Conservation (phyloP, 92 coral and sea anemone species). For the Porites rus region DNA sequence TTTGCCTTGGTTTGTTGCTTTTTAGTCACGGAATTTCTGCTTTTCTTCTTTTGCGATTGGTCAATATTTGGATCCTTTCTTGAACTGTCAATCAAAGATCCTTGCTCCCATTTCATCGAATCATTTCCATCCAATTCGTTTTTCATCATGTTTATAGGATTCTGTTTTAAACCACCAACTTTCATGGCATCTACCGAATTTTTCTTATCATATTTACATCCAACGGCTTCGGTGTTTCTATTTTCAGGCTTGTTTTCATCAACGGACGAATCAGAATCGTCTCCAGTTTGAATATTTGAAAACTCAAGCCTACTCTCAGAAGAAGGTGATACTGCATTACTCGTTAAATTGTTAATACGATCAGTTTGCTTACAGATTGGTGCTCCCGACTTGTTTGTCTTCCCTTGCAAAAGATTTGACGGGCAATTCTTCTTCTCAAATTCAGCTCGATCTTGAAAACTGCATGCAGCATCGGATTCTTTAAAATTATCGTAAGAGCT, state of each 20-base stretch:
- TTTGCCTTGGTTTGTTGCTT: background rate
- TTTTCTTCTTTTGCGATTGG: background rate
- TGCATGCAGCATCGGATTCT: background rate
- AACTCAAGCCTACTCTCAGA: background rate
- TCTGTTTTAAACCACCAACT: background rate
- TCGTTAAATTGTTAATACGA: background rate
- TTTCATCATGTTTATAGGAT: background rate
- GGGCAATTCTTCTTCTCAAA: background rate
- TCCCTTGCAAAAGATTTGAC: background rate
- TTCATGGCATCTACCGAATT: background rate
- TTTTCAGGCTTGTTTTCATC: background rate
- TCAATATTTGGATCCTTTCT: background rate
- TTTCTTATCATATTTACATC: background rate
- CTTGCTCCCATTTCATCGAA: background rate
- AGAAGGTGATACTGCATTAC: background rate
- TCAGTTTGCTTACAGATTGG: background rate
- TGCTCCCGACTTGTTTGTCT: background rate
- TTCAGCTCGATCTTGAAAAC: background rate
- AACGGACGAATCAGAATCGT: constrained; percentile 4
- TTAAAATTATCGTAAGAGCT: background rate
- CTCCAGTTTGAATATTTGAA: constrained; percentile 6
- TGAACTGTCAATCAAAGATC: too few relatives aligned
- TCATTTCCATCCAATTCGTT: background rate
- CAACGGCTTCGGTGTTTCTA: background rate
- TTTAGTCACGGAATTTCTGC: background rate